Percentiles rank a stretch among this genome's conserved stretches.
Evolutionary conservation across 2,888 invertebrate genomes (phyloP).

Genomic region (Lasioglossum lativentre): DNA sequence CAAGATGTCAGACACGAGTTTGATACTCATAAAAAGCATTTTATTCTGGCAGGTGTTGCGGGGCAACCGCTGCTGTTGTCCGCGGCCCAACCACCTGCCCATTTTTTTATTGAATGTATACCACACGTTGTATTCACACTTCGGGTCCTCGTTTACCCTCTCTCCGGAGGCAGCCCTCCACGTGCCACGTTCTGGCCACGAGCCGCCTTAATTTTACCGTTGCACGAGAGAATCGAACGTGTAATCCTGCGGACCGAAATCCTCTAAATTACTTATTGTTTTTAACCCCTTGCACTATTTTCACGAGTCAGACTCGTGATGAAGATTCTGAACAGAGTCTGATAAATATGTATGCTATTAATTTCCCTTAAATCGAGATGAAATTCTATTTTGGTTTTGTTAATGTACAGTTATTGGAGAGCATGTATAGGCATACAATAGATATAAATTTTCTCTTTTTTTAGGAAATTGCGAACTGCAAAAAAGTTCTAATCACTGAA

Average conservation of each 20-base stretch:
- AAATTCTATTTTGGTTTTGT: no score
- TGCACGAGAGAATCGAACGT: neutral
- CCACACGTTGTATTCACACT: conserved; percentile 71
- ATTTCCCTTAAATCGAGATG: no score
- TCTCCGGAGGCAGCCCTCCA: conserved; percentile 44
- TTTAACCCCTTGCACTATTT: no score
- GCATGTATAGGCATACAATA: no score
- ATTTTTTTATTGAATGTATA: conserved; percentile 59
- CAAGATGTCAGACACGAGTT: conserved; percentile 60
- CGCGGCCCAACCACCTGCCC: conserved; percentile 72
- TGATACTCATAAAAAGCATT: conserved; percentile 68
- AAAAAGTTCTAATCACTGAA: no score
- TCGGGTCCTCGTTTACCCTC: conserved; percentile 49
- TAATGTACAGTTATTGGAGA: no score
- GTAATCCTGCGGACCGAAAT: conserved; percentile 11
- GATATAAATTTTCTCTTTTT: no score
- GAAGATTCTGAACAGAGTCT: no score
- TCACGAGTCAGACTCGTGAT: no score
- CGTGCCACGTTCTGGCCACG: conserved; percentile 45
- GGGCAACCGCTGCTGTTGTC: conserved; percentile 65
- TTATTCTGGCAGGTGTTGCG: conserved; percentile 73
- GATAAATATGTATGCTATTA: no score
- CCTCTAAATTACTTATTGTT: no score
- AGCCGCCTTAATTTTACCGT: conserved; percentile 31
- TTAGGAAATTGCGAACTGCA: no score